These are phyloP conservation scores for Stegana nigrithorax DNA, from an alignment of 2,888 invertebrate species.

Conservation along the genomic window DNA sequence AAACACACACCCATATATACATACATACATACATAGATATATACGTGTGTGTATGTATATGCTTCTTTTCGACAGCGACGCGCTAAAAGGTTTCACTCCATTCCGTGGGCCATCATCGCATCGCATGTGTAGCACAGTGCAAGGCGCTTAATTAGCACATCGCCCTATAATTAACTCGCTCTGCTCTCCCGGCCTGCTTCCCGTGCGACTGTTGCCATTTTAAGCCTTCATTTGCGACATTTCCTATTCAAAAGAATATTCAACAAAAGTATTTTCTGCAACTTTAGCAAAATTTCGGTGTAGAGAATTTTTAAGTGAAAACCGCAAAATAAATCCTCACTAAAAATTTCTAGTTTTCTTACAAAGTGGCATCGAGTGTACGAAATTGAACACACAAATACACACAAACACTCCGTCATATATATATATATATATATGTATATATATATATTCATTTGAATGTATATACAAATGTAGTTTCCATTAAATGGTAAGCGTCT, in stretches of 20 bases:
- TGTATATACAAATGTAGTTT: no score
- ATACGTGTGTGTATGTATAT: slow-evolving; percentile 18
- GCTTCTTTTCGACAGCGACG: slow-evolving; percentile 2
- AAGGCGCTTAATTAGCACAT: slow-evolving; percentile 1
- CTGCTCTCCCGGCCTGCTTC: no score
- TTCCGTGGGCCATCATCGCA: no score
- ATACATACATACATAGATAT: no score
- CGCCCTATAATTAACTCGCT: neutral
- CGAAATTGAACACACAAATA: neutral
- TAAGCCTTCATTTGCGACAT: no score
- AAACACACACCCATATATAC: no score
- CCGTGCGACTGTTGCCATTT: no score
- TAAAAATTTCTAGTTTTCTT: slow-evolving; percentile 41
- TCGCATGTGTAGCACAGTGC: slow-evolving; percentile 4
- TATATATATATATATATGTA: no score
- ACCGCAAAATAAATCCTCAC: slow-evolving; percentile 54
- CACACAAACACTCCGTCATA: neutral
- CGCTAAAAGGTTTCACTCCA: neutral
- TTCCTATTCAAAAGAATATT: neutral
- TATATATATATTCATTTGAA: no score
- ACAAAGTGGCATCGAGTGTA: slow-evolving; percentile 42
- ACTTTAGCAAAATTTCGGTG: neutral
- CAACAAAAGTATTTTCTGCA: neutral
- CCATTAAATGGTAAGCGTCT: no score
- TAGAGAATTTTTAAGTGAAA: slow-evolving; percentile 26